phyloP scores from a whole-genome alignment of 2,113 vertebrate species.

The Vidua macroura region DNA sequence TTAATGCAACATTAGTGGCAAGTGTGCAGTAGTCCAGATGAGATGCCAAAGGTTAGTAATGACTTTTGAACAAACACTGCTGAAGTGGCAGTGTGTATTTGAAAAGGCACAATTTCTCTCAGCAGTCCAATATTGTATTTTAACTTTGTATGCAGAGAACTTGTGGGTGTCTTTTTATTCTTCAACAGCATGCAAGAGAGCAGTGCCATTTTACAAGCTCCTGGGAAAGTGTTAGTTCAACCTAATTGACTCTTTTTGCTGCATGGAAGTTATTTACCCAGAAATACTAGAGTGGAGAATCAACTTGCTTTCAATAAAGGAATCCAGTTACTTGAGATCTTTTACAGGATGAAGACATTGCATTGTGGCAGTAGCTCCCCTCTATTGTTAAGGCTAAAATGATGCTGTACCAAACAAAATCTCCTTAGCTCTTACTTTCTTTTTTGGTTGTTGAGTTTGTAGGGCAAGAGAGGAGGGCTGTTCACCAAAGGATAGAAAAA shows the following conservation, averaged over 20 bases:
- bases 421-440: not conserved
- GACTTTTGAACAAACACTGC: constrained; percentile 59
- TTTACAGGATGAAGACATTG: not conserved
- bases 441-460: not conserved
- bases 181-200: constrained; percentile 24
- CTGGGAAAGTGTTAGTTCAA: constrained; percentile 34
- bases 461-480: not conserved
- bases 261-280: constrained; percentile 21
- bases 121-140: constrained; percentile 53
- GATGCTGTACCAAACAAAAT: not conserved
- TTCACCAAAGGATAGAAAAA: not conserved
- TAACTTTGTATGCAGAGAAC: constrained; percentile 29
- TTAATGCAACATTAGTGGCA: constrained; percentile 48
- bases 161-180: constrained; percentile 52
- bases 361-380: not conserved
- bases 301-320: not conserved
- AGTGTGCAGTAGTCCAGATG: constrained; percentile 45
- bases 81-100: constrained; percentile 24
- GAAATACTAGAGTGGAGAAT: not conserved
- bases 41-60: constrained; percentile 72
- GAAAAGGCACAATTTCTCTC: constrained; percentile 4
- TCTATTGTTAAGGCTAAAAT: not conserved
- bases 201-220: constrained; percentile 1
- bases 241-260: constrained; percentile 28
- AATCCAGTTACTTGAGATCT: not conserved